A percentile compares a stretch with the other conserved stretches of the same genome.
phyloP scores from a whole-genome alignment of 1,140 invertebrate species.

The Scaptomyza graminum region DNA sequence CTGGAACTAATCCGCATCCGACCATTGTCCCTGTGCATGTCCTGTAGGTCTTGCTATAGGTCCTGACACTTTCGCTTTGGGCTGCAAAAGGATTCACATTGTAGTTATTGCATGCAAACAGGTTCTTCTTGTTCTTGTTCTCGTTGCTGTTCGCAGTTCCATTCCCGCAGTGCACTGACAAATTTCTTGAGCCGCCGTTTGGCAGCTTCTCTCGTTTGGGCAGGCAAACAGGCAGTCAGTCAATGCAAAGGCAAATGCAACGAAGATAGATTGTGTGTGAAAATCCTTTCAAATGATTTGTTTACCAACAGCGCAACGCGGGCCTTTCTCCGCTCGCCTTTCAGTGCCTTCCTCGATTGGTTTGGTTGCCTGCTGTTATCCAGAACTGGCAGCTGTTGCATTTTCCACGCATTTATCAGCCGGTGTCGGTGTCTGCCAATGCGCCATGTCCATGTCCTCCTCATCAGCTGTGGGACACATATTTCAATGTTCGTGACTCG shows the following conservation, averaged over 20 bases:
- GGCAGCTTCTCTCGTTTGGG: constrained; percentile 27
- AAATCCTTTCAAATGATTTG: constrained; percentile 83
- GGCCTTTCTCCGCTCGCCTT: constrained; percentile 43
- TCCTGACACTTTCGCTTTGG: constrained; percentile 49
- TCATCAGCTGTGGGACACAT: constrained; percentile 77
- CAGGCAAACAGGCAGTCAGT: constrained; percentile 6
- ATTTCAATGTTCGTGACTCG: constrained; percentile 82
- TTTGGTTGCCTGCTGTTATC: constrained; percentile 53
- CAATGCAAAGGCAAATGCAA: constrained; percentile 31
- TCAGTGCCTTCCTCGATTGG: constrained; percentile 18
- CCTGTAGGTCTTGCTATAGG: constrained; percentile 32
- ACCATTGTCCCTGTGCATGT: constrained; percentile 32
- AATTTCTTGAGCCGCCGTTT: constrained; percentile 47
- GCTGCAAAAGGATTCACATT: constrained; percentile 23
- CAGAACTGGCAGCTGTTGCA: constrained; percentile 79
- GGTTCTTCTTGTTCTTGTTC: constrained; percentile 24
- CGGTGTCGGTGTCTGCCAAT: constrained; percentile 36
- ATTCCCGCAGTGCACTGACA: constrained; percentile 43
- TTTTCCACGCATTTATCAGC: constrained; percentile 82
- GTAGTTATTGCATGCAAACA: constrained; percentile 36
- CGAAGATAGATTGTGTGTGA: constrained; percentile 82
- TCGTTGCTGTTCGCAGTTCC: neutral
- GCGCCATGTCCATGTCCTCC: constrained; percentile 55
- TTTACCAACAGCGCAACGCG: constrained; percentile 74
- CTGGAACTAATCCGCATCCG: constrained; percentile 44